phyloP scores from a whole-genome alignment of 2,113 vertebrate species.

The Zosterops hypoxanthus region DNA sequence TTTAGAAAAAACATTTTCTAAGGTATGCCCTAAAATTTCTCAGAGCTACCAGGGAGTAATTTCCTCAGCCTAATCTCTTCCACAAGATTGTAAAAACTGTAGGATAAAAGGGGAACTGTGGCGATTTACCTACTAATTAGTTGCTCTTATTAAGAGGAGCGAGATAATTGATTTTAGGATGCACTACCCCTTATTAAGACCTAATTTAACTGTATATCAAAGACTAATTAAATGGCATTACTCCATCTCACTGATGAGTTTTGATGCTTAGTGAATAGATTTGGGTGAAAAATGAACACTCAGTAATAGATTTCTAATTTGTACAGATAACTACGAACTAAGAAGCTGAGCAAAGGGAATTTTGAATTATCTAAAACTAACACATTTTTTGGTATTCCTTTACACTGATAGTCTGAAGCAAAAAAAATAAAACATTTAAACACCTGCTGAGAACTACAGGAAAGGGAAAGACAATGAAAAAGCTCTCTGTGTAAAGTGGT shows the following conservation, averaged over 20 bases:
- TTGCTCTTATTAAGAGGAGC: constrained; percentile 83
- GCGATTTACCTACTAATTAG: constrained; percentile 86
- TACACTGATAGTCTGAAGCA: constrained; percentile 40
- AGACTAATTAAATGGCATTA: constrained; percentile 87
- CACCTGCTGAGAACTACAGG: constrained; percentile 52
- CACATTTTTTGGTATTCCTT: constrained; percentile 69
- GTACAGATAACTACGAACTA: constrained; percentile 67
- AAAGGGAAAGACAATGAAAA: constrained; percentile 36
- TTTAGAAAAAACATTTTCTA: constrained; percentile 48
- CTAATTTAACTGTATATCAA: constrained; percentile 88
- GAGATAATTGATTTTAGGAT: constrained; percentile 86
- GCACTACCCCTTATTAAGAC: constrained; percentile 84
- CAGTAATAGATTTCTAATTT: constrained; percentile 74
- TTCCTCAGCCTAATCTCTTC: constrained; percentile 74
- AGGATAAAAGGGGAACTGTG: constrained; percentile 79
- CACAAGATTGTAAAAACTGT: constrained; percentile 70
- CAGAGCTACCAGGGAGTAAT: constrained; percentile 60
- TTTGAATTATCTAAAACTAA: constrained; percentile 73
- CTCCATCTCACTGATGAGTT: constrained; percentile 84
- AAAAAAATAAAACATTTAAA: constrained; percentile 55
- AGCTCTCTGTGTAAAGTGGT: constrained; percentile 9
- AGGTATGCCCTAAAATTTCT: constrained; percentile 64
- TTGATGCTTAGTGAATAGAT: constrained; percentile 80
- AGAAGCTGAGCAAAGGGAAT: constrained; percentile 73
- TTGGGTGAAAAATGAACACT: constrained; percentile 75